phyloP scores from a whole-genome alignment of 2,113 vertebrate genomes.

The Chrysochloris asiatica region DNA sequence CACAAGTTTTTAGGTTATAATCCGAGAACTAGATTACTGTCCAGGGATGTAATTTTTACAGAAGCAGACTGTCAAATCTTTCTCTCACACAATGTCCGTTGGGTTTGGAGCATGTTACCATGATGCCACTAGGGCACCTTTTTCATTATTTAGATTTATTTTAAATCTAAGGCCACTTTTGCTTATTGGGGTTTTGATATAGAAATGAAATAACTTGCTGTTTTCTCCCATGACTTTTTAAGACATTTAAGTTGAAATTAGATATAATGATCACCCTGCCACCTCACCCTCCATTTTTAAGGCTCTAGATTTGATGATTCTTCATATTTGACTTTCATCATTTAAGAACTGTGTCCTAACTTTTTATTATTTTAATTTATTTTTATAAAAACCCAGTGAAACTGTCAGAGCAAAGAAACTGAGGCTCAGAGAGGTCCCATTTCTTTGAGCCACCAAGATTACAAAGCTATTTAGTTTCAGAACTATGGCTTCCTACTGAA shows the following conservation, averaged over 20 bases:
- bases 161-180: conserved; percentile 1
- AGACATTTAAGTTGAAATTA: conserved; percentile 3
- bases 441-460: background rate
- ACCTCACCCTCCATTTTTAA: background rate
- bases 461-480: background rate
- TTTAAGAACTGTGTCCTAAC: background rate
- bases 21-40: no score
- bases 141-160: background rate
- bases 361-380: background rate
- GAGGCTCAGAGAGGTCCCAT: background rate
- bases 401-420: background rate
- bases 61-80: background rate
- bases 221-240: background rate
- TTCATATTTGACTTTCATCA: background rate
- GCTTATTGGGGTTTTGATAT: background rate
- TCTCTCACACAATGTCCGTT: background rate
- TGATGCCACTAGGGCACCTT: background rate
- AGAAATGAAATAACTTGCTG: background rate
- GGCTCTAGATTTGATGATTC: background rate
- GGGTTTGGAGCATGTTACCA: background rate
- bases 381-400: background rate
- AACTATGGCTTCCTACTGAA: background rate
- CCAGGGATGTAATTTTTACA: background rate
- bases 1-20: no score
- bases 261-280: background rate